Percentiles rank a stretch among this genome's conserved stretches.
phyloP scores from a whole-genome alignment of 2,888 invertebrate species.

The Harmothoe impar region DNA sequence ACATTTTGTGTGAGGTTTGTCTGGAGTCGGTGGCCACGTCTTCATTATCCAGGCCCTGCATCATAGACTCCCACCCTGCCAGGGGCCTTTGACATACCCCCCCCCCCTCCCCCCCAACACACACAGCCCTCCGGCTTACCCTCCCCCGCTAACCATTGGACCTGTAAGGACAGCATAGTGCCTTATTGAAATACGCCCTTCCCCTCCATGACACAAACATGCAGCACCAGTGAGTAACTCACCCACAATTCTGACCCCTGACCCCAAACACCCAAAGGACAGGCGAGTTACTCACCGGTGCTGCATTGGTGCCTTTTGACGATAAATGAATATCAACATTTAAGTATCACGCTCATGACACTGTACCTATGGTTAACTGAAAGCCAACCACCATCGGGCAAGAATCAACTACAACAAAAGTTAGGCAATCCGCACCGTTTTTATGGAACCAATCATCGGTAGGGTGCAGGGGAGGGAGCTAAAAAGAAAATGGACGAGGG shows the following conservation, averaged over 20 bases:
- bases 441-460: slow-evolving; percentile 37
- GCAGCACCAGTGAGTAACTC: no score
- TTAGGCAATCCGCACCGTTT: slow-evolving; percentile 26
- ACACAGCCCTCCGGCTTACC: not conserved
- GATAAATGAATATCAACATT: no score
- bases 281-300: not conserved
- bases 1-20: not conserved
- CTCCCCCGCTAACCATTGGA: no score
- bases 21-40: slow-evolving; percentile 14
- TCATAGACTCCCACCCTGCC: not conserved
- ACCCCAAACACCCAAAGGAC: no score
- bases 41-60: not conserved
- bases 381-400: not conserved
- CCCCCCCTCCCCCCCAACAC: not conserved
- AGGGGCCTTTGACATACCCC: not conserved
- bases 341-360: no score
- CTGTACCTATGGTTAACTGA: no score
- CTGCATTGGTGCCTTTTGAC: not conserved
- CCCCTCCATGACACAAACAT: no score
- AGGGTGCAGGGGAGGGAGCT: not conserved
- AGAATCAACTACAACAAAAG: slow-evolving; percentile 32
- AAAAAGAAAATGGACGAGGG: not conserved
- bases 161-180: no score
- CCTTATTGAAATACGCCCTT: no score
- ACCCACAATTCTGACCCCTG: no score